phyloP scores from a whole-genome alignment of 2,797 vertebrate species.

The Dermochelys coriacea region DNA sequence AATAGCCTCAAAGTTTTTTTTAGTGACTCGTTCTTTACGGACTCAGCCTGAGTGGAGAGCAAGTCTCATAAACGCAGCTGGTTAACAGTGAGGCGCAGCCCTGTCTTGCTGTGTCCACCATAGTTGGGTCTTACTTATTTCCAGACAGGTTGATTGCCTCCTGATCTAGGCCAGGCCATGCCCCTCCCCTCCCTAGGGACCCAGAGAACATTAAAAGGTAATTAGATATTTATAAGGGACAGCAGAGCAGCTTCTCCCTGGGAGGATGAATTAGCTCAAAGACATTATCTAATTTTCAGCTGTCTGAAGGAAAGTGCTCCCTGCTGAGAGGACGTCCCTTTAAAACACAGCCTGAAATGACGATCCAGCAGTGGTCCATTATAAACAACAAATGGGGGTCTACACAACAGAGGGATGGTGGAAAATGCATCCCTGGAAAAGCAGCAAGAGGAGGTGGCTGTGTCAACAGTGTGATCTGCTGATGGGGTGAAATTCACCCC shows the following conservation, averaged over 20 bases:
- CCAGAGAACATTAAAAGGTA: slow-evolving; percentile 53
- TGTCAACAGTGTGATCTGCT: accelerated
- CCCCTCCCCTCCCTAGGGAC: slow-evolving; percentile 43
- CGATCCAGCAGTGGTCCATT: not conserved
- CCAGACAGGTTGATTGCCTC: slow-evolving; percentile 65
- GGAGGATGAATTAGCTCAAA: slow-evolving; percentile 43
- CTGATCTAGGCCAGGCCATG: slow-evolving; percentile 54
- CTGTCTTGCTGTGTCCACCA: not conserved
- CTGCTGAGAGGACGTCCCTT: slow-evolving; percentile 48
- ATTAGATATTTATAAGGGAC: slow-evolving; percentile 65
- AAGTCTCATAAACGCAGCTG: slow-evolving; percentile 17
- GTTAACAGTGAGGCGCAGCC: slow-evolving; percentile 4
- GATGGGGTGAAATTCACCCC: not conserved
- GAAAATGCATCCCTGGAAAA: not conserved
- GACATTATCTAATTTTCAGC: slow-evolving; percentile 55
- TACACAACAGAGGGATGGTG: not conserved
- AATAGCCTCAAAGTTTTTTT: not conserved
- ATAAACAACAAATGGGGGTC: not conserved
- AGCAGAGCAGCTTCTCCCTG: slow-evolving; percentile 34
- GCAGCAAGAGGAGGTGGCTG: accelerated
- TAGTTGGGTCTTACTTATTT: slow-evolving; percentile 37
- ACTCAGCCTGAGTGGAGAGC: slow-evolving; percentile 16
- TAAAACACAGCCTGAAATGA: slow-evolving; percentile 30
- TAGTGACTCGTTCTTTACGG: not conserved
- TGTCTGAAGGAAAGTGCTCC: slow-evolving; percentile 56